Conservation (phyloP, 23 tunicate genomes). For the Ascidia mentula region DNA sequence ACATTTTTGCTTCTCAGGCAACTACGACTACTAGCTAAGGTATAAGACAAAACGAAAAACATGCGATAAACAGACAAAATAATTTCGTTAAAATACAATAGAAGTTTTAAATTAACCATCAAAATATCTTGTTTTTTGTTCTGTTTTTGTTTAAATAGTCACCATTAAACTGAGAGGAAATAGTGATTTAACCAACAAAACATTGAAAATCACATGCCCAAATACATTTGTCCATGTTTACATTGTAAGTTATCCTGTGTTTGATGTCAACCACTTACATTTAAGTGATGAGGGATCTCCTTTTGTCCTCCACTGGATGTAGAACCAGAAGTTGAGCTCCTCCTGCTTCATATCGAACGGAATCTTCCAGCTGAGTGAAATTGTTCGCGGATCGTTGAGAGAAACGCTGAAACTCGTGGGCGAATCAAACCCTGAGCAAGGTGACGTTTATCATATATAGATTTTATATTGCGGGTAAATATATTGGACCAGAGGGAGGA, state of each 20-base stretch:
- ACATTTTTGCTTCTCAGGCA: too few species aligned
- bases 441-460: not conserved
- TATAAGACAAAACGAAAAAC: too few species aligned
- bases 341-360: constrained; percentile 56
- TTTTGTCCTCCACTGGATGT: constrained; percentile 39
- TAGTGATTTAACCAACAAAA: not conserved
- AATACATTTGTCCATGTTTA: not conserved
- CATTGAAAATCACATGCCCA: too few species aligned
- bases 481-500: too few species aligned
- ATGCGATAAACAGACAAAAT: too few species aligned
- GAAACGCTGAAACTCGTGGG: constrained; percentile 50
- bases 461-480: too few species aligned
- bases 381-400: constrained; percentile 57
- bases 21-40: too few species aligned
- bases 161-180: not conserved
- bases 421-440: constrained; percentile 55
- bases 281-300: not conserved
- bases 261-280: constrained; percentile 20
- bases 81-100: too few species aligned
- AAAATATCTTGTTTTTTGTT: too few species aligned
- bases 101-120: too few species aligned
- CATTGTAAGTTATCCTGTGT: not conserved
- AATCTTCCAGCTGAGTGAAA: constrained; percentile 52
- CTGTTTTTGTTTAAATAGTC: too few species aligned
- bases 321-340: constrained; percentile 57